These are phyloP conservation scores for Platerodrilus igneus DNA, from an alignment of 2,888 invertebrate genomes.

Conservation along the genomic window DNA sequence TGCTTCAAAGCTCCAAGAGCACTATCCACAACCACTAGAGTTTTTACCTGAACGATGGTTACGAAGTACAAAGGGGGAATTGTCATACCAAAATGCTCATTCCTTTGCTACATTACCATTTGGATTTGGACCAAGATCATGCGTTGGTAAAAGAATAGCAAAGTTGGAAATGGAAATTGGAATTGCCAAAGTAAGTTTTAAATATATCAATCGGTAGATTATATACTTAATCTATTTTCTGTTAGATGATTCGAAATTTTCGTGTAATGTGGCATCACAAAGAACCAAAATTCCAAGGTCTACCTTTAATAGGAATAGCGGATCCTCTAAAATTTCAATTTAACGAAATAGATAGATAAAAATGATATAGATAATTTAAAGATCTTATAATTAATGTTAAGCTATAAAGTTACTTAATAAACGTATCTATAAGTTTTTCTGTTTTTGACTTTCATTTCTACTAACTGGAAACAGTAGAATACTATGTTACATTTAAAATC, in stretches of 20 bases:
- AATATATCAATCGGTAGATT: conserved; percentile 3
- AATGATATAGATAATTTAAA: no score
- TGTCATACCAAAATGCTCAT: conserved; percentile 40
- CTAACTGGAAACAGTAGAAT: no score
- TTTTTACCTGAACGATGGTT: conserved; percentile 40
- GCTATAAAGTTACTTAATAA: no score
- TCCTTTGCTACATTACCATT: conserved; percentile 63
- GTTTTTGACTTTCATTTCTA: no score
- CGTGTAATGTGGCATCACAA: conserved; percentile 37
- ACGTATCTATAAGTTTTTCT: no score
- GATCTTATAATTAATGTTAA: no score
- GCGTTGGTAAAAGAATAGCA: conserved; percentile 67
- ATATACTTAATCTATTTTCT: no score
- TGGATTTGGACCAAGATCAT: conserved; percentile 64
- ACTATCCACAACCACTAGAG: conserved; percentile 29
- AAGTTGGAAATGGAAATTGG: conserved; percentile 53
- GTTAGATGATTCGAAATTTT: conserved; percentile 32
- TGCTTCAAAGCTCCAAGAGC: conserved; percentile 9
- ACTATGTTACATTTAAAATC: no score
- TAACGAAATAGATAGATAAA: conserved; percentile 32
- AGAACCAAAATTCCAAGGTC: conserved; percentile 28
- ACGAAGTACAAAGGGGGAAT: conserved; percentile 26
- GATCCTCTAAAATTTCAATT: conserved; percentile 32
- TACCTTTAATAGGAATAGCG: conserved; percentile 31
- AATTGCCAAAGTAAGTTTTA: conserved; percentile 31